These are phyloP conservation scores for Lingula anatina DNA, from an alignment of 2,888 invertebrate genomes.

Conservation along the genomic window DNA sequence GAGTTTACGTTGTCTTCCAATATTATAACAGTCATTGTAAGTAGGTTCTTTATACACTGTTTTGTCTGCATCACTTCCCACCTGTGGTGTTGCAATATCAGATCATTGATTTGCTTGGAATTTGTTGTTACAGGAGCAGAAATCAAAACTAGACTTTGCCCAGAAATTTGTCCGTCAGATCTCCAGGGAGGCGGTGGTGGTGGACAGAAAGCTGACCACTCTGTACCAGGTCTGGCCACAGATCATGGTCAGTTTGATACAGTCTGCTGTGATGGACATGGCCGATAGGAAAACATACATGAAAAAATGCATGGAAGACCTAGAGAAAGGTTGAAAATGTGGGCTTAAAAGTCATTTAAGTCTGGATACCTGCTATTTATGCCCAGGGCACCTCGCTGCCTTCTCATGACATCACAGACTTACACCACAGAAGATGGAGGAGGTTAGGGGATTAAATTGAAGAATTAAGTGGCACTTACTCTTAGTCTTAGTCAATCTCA, in stretches of 20 bases:
- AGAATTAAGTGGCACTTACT: too few relatives aligned
- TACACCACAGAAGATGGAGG: too few relatives aligned
- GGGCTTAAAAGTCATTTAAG: too few relatives aligned
- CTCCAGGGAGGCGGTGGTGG: constrained; percentile 34
- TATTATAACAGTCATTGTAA: neutral
- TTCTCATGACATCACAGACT: too few relatives aligned
- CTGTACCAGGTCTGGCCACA: constrained; percentile 39
- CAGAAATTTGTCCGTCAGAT: constrained; percentile 32
- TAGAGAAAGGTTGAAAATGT: too few relatives aligned
- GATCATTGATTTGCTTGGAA: neutral
- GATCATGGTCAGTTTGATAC: constrained; percentile 40
- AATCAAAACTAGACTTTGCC: constrained; percentile 24
- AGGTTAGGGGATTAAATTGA: too few relatives aligned
- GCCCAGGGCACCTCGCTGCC: too few relatives aligned
- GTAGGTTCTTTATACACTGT: neutral
- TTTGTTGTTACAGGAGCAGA: constrained; percentile 23
- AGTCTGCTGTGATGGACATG: constrained; percentile 36
- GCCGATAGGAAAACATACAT: constrained; percentile 32
- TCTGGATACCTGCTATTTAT: too few relatives aligned
- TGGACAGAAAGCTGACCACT: constrained; percentile 37
- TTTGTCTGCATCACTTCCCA: too few relatives aligned
- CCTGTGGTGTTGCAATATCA: too few relatives aligned
- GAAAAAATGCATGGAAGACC: constrained; percentile 37
- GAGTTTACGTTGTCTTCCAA: neutral
- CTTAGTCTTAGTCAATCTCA: too few relatives aligned